Percentiles rank a stretch among this genome's conserved stretches.
Conservation (phyloP, 2,113 vertebrate genomes). For the Macaca mulatta region DNA sequence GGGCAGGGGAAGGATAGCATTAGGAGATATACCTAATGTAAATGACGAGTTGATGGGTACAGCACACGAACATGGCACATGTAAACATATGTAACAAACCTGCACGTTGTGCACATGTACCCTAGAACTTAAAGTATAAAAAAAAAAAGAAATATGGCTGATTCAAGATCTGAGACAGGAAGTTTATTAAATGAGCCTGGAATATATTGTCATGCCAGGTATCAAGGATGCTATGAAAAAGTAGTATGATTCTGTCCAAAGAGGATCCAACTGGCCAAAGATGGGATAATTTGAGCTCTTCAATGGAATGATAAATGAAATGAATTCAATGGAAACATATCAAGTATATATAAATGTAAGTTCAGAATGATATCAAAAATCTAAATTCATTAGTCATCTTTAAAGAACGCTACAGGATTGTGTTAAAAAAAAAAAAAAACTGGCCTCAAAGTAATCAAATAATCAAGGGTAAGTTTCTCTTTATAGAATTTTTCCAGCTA, state of each 20-base stretch:
- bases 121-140: no score
- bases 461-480: slow-evolving; percentile 37
- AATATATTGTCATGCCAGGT: neutral
- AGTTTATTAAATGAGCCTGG: neutral
- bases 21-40: no score
- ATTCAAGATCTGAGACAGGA: neutral
- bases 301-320: neutral
- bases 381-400: slow-evolving; percentile 1
- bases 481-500: slow-evolving; percentile 27
- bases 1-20: no score
- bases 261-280: neutral
- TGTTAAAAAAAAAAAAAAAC: neutral
- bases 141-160: neutral
- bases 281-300: slow-evolving; percentile 8
- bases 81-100: no score
- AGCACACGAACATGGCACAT: no score
- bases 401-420: neutral
- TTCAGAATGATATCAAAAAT: slow-evolving; percentile 8
- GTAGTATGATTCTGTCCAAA: neutral
- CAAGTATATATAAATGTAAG: slow-evolving; percentile 49
- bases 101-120: no score
- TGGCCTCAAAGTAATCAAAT: neutral
- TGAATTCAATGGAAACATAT: slow-evolving; percentile 37
- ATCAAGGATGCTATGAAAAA: neutral
- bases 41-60: no score